phyloP scores from a whole-genome alignment of 1,140 invertebrate genomes.

The Lysiphlebus fabarum region DNA sequence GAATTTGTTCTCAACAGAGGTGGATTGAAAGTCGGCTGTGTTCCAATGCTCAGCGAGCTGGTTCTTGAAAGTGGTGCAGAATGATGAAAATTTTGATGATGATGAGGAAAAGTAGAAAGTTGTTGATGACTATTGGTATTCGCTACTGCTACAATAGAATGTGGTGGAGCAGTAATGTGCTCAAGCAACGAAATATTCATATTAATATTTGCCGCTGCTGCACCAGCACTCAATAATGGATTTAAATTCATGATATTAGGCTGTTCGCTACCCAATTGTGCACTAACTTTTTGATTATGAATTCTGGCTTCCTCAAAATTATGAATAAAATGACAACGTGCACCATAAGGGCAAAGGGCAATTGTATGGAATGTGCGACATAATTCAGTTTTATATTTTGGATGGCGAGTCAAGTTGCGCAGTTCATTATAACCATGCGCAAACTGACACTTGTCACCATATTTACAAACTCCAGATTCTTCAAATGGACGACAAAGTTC shows the following conservation, averaged over 20 bases:
- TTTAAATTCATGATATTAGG: slow-evolving; percentile 42
- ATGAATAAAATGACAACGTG: slow-evolving; percentile 97
- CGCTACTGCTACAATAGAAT: slow-evolving; percentile 27
- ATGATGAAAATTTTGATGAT: no score
- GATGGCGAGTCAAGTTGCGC: slow-evolving; percentile 88
- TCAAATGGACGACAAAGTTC: slow-evolving; percentile 95
- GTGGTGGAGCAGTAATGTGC: slow-evolving; percentile 43
- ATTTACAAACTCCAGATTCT: slow-evolving; percentile 93
- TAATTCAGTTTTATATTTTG: slow-evolving; percentile 99
- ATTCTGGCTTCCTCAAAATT: slow-evolving; percentile 83
- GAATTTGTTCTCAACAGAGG: slow-evolving; percentile 66
- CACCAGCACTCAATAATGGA: slow-evolving; percentile 32
- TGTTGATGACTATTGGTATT: slow-evolving; percentile 12
- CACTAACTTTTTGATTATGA: slow-evolving; percentile 49
- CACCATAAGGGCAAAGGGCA: slow-evolving; percentile 97
- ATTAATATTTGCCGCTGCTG: slow-evolving; percentile 25
- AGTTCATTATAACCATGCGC: slow-evolving; percentile 93
- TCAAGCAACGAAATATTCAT: slow-evolving; percentile 43
- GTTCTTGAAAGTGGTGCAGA: slow-evolving; percentile 28
- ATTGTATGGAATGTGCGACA: slow-evolving; percentile 96
- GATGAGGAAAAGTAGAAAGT: slow-evolving; percentile 6
- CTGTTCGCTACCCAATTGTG: slow-evolving; percentile 40
- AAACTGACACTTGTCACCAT: slow-evolving; percentile 99
- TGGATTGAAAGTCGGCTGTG: slow-evolving; percentile 53
- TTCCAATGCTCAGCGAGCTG: slow-evolving; percentile 37